A percentile compares a stretch with the other conserved stretches of the same genome.
Conservation (phyloP, 1,140 invertebrate genomes). For the Diachasmimorpha longicaudata region DNA sequence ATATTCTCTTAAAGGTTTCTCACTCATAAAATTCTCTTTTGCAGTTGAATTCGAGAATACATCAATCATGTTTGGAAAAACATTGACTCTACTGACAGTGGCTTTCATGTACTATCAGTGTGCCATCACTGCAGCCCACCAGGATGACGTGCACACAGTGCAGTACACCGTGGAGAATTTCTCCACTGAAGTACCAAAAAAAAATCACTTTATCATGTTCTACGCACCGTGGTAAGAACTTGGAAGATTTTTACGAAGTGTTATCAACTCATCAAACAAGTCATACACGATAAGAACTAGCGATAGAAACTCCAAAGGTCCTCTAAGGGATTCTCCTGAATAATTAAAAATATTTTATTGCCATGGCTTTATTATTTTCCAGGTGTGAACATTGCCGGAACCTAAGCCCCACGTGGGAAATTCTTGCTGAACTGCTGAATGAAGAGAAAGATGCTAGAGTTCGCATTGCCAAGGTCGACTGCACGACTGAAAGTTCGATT, state of each 20-base stretch:
- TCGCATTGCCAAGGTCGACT: conserved; percentile 78
- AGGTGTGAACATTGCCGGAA: conserved; percentile 78
- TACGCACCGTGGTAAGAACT: conserved; percentile 76
- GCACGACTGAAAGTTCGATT: conserved; percentile 72
- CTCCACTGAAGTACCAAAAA: conserved; percentile 64
- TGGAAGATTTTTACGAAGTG: neutral
- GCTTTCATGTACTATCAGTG: neutral
- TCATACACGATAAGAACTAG: neutral
- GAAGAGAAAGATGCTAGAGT: conserved; percentile 68
- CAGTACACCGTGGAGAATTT: conserved; percentile 64
- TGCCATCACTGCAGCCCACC: neutral
- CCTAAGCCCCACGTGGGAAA: conserved; percentile 74
- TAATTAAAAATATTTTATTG: no score
- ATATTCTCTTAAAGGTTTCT: no score
- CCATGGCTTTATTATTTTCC: neutral
- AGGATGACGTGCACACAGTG: conserved; percentile 51
- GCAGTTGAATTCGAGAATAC: neutral
- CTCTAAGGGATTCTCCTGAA: no score
- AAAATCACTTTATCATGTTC: conserved; percentile 79
- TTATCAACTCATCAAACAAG: conserved; percentile 14
- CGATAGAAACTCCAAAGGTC: no score
- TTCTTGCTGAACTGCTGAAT: conserved; percentile 74
- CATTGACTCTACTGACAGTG: neutral
- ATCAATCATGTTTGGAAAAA: neutral
- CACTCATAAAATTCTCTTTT: no score